Base-by-base conservation (phyloP, 1,140 invertebrate genomes). In the Ruditapes philippinarum region DNA sequence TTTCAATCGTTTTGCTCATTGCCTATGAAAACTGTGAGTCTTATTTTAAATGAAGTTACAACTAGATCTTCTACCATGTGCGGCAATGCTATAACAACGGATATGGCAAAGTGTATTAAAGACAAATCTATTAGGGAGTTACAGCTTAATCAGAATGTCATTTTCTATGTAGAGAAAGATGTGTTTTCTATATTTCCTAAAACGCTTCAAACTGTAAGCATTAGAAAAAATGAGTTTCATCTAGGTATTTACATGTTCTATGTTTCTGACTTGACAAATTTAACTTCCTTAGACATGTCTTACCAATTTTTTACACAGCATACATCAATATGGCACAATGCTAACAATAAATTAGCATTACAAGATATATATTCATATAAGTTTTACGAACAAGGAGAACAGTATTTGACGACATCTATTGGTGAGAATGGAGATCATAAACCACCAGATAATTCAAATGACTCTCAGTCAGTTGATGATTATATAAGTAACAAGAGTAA, bases 51-150 rank as follows among this genome's bases (percentile, higher is more conserved):
- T 40, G 38, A 19, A 12, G 31, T 74, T 40, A 25, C 38, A 25
- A 9, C n/a, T 28, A 28, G 7, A n/a, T 22, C 38, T 22, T 22
- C 22, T 7, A 14, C 5, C 5, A 45, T 19, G 42, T 62, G 57
- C 14, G 57, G 57, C 9, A 62, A n/a, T 7, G 25, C 2, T 4
- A 62, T 62, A 28, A 62, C n/a, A 7, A 28, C 22, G 28, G 28
- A 62, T 1, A 62, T 62, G 57, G 57, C n/a, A 28, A 25, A 28
- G 14, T 62, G 57, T 62, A 19, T 62, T 7, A 28, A 62, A 87
- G 38, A 78, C 40, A 40, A 78, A 42, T 42, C 33, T 25, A 38
- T 87, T 4, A 62, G 57, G 45, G 57, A 87, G 42, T 51, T 87
- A 25, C 42, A 73, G 17, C 17, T 87, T 4, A 49, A 60, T 17